Base-by-base conservation (phyloP, 2,888 invertebrate species). In the Allolobophora icterica region DNA sequence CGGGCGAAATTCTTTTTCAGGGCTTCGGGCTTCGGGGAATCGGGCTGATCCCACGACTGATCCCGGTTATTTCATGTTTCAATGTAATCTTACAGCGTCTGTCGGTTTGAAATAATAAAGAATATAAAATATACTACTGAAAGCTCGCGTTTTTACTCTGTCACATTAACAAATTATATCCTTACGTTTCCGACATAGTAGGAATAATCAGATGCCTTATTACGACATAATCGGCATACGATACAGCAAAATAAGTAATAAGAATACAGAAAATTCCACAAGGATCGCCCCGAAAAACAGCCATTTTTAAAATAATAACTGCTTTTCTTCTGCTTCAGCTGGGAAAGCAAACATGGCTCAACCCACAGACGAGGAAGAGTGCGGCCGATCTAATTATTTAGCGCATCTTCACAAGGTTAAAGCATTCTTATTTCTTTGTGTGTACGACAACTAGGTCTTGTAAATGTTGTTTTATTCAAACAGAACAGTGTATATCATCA, bases 201-300 rank as follows among this genome's bases (percentile, higher is more conserved):
- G 97, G 97, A 92, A 97, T 95, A 92, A 98, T 96, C 93, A 98
- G 97, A 97, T 98, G 98, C 95, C 97, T 96, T 93, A 97, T 96
- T 90, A 98, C 97, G 91, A 97, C 98, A 96, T 98, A 98, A 95
- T 98, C 98, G 45, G 98, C 97, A 95, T 98, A 98, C 94, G 97
- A 96, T 87, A 98, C 96, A 90, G 97, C 97, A 90, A 96, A 95
- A 95, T 98, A 98, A 89, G 98, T 97, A 93, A 98, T 96, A 92
- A 97, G 95, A 92, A 98, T 96, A 95, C 98, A 98, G 92, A 97
- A 96, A 93, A 98, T 97, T 93, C 98, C 98, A 95, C 98, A 98
- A 91, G 97, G 97, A 96, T 98, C 98, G 93, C 96, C 96, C 91
- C 97, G 96, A 95, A 97, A 97, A 96, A 97, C 97, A 89, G 93